Conservation (phyloP, 2,888 invertebrate species). For the Eudasyphora cyanicolor region DNA sequence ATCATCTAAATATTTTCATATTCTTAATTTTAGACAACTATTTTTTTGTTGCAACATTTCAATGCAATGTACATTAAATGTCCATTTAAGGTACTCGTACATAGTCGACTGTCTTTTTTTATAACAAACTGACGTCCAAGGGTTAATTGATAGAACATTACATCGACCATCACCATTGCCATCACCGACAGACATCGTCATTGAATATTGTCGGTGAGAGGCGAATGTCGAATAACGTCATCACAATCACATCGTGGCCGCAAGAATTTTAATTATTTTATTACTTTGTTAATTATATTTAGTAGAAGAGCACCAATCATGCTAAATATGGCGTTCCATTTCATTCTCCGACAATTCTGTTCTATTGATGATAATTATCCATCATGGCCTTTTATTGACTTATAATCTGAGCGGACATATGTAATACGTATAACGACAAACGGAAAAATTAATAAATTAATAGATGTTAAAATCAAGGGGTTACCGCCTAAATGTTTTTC, state of each 20-base stretch:
- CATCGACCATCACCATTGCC: slow-evolving; percentile 31
- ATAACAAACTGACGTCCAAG: slow-evolving; percentile 39
- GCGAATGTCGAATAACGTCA: not conserved
- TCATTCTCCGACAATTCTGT: not conserved
- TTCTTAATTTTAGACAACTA: too few species aligned
- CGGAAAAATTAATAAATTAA: not conserved
- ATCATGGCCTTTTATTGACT: slow-evolving; percentile 42
- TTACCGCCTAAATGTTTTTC: too few species aligned
- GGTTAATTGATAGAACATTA: slow-evolving; percentile 47
- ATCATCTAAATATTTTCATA: too few species aligned
- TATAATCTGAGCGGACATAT: slow-evolving; percentile 21
- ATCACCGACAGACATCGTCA: not conserved
- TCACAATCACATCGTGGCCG: not conserved
- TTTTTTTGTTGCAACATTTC: too few species aligned
- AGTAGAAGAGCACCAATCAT: slow-evolving; percentile 39
- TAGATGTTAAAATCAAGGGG: not conserved
- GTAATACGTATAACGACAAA: not conserved
- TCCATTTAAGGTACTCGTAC: too few species aligned
- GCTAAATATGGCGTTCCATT: not conserved
- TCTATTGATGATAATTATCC: slow-evolving; percentile 20
- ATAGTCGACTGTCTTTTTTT: too few species aligned
- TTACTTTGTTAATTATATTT: slow-evolving; percentile 55
- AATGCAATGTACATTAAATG: too few species aligned
- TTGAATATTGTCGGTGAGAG: not conserved
- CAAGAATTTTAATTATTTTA: slow-evolving; percentile 46